phyloP scores from a whole-genome alignment of 1,140 invertebrate genomes.

The Neuroterus valhalla region DNA sequence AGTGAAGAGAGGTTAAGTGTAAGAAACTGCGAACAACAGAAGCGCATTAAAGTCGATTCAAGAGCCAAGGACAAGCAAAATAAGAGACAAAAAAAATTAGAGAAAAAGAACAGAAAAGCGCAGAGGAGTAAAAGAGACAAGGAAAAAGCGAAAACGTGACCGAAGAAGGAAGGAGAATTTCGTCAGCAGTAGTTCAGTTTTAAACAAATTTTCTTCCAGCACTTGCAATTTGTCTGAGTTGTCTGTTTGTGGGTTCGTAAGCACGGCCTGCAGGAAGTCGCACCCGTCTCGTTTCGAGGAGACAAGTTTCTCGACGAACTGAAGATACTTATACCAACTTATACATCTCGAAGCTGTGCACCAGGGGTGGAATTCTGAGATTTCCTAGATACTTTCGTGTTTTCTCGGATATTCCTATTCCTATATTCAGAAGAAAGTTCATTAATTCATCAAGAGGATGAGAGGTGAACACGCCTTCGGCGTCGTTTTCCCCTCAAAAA shows the following conservation, averaged over 20 bases:
- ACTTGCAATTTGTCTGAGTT: constrained; percentile 52
- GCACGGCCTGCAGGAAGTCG: neutral
- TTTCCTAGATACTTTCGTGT: neutral
- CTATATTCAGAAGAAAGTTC: neutral
- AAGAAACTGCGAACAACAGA: neutral
- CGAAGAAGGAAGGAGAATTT: constrained; percentile 40
- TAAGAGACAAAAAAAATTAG: neutral
- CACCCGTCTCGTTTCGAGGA: constrained; percentile 21
- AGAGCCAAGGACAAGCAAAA: neutral
- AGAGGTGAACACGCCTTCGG: neutral
- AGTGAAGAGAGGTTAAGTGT: neutral
- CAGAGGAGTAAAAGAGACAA: neutral
- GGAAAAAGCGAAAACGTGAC: constrained; percentile 22
- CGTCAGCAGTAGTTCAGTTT: constrained; percentile 41
- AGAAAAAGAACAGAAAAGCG: too few relatives aligned
- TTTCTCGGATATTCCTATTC: neutral
- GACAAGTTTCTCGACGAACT: constrained; percentile 24
- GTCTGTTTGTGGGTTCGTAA: constrained; percentile 40
- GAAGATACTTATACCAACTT: constrained; percentile 29
- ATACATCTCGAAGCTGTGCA: neutral
- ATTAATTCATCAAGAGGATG: neutral
- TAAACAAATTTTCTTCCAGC: constrained; percentile 47
- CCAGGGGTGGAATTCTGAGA: constrained; percentile 3
- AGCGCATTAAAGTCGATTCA: too few relatives aligned
- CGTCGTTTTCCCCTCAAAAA: too few relatives aligned